phyloP scores from a whole-genome alignment of 1,140 invertebrate genomes.

The Drosophila burlai region DNA sequence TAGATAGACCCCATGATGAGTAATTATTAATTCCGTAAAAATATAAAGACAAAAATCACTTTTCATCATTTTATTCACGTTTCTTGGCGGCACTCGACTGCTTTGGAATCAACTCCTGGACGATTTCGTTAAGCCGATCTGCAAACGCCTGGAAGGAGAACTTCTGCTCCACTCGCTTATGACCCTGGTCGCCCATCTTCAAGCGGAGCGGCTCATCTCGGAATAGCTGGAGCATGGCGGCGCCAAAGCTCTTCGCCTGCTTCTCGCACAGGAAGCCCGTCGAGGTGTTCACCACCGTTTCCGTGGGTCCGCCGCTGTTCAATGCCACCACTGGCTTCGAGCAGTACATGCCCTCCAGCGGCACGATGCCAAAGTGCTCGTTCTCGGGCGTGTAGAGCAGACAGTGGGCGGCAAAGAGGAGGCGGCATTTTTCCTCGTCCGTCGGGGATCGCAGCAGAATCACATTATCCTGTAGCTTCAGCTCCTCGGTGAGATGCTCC shows the following conservation, averaged over 20 bases:
- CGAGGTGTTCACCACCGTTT: conserved; percentile 94
- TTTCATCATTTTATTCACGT: conserved; percentile 45
- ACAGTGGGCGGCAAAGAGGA: conserved; percentile 91
- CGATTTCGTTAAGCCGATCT: conserved; percentile 88
- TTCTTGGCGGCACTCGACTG: conserved; percentile 32
- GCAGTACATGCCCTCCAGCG: conserved; percentile 99
- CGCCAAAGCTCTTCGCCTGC: conserved; percentile 90
- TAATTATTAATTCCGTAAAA: not conserved
- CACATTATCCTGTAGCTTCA: conserved; percentile 91
- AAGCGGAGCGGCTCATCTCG: conserved; percentile 87
- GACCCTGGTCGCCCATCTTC: conserved; percentile 90
- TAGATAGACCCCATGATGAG: not conserved
- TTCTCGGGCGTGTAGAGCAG: conserved; percentile 98
- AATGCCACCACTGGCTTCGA: conserved; percentile 97
- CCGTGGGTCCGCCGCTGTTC: conserved; percentile 97
- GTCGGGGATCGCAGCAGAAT: conserved; percentile 94
- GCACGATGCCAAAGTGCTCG: conserved; percentile 99
- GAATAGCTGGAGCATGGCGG: conserved; percentile 90
- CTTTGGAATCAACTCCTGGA: conserved; percentile 80
- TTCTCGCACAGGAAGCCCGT: conserved; percentile 96
- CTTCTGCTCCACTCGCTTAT: conserved; percentile 89
- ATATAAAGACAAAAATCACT: not conserved
- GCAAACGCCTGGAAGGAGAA: conserved; percentile 94
- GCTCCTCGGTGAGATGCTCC: conserved; percentile 77
- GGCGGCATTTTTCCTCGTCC: conserved; percentile 92